Evolutionary conservation across 2,113 vertebrate genomes (phyloP).

Genomic region (Corynorhinus townsendii): DNA sequence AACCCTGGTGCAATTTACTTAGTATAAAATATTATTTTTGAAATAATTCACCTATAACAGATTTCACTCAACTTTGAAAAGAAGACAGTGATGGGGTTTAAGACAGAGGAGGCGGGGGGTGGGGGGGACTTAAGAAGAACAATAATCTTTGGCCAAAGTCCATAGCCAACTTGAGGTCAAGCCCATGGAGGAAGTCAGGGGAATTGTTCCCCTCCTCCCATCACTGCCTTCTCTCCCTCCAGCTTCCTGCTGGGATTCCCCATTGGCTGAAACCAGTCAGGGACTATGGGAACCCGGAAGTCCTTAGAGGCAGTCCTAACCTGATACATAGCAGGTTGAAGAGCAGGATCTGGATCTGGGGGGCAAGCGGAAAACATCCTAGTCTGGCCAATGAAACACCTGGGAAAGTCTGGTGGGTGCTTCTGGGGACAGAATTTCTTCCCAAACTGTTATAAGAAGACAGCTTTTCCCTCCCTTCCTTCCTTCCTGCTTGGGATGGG

Average conservation of each 20-base stretch:
- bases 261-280: neutral
- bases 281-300: neutral
- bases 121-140: neutral
- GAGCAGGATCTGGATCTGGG: neutral
- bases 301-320: neutral
- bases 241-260: neutral
- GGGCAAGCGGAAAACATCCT: neutral
- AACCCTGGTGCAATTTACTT: neutral
- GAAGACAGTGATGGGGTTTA: neutral
- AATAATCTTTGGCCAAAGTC: neutral
- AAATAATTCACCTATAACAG: conserved; percentile 10
- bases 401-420: neutral
- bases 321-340: neutral
- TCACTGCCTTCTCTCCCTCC: neutral
- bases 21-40: neutral
- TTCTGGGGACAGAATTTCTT: neutral
- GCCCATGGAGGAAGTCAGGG: neutral
- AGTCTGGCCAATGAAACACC: neutral
- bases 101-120: neutral
- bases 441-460: neutral
- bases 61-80: neutral
- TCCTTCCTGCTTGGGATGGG: neutral
- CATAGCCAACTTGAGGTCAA: neutral
- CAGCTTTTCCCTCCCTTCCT: neutral
- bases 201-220: neutral